These are phyloP conservation scores for Apoda limacodes DNA, from an alignment of 2,888 invertebrate species.

Conservation along the genomic window DNA sequence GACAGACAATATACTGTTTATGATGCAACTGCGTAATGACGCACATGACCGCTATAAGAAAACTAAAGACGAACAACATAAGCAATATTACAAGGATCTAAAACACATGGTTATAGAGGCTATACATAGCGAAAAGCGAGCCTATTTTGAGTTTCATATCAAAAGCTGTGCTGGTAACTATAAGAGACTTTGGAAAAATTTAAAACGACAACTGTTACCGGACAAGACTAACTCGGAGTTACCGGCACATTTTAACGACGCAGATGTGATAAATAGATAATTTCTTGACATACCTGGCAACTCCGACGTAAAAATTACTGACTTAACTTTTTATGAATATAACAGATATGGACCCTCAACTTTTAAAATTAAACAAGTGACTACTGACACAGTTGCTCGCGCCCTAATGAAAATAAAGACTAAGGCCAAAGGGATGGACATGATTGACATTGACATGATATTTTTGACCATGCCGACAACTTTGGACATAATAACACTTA, in stretches of 20 bases:
- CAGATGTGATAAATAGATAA: neutral
- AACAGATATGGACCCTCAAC: neutral
- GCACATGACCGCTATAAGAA: neutral
- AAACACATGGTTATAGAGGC: conserved; percentile 1
- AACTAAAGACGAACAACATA: neutral
- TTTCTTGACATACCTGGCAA: neutral
- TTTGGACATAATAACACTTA: neutral
- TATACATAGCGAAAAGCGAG: conserved; percentile 3
- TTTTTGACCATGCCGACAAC: conserved; percentile 1
- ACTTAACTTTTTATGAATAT: neutral
- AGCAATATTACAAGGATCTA: conserved; percentile 2
- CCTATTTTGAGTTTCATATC: conserved; percentile 1
- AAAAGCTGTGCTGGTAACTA: conserved; percentile 1
- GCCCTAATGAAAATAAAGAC: neutral
- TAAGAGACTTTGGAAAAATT: neutral
- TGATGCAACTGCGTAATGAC: conserved; percentile 4
- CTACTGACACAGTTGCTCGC: neutral
- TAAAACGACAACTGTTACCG: neutral
- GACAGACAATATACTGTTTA: conserved; percentile 1
- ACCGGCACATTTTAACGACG: neutral
- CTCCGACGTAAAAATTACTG: neutral
- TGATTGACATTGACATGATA: conserved; percentile 1
- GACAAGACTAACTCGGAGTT: neutral
- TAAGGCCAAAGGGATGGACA: neutral
- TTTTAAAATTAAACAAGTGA: neutral